Evolutionary conservation across 2,888 invertebrate genomes (phyloP).

Genomic region (Pocota personata): DNA sequence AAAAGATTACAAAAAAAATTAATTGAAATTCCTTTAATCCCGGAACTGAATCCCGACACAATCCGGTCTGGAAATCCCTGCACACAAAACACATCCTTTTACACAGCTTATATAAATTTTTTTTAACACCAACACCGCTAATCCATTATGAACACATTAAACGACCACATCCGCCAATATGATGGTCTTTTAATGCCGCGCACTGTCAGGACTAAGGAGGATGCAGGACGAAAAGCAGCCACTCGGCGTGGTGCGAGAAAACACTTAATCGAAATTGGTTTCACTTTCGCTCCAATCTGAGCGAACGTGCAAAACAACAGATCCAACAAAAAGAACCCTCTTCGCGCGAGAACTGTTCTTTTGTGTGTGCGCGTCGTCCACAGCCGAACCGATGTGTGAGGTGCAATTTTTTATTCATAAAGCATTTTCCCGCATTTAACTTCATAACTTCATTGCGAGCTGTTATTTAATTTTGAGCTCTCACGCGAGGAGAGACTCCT

Average conservation of each 20-base stretch:
- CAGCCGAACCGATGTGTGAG: neutral
- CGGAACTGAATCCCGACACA: neutral
- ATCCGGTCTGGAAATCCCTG: neutral
- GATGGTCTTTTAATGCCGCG: slow-evolving; percentile 32
- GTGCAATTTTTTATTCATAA: slow-evolving; percentile 67
- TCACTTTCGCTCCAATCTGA: slow-evolving; percentile 54
- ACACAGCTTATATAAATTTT: slow-evolving; percentile 10
- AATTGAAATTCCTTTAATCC: slow-evolving; percentile 5
- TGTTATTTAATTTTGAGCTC: slow-evolving; percentile 54
- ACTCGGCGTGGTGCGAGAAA: slow-evolving; percentile 3
- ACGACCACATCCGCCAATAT: slow-evolving; percentile 53
- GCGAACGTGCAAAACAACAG: slow-evolving; percentile 9
- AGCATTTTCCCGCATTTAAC: slow-evolving; percentile 57
- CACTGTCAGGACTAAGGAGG: neutral
- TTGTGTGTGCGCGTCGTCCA: slow-evolving; percentile 29
- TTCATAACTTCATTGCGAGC: slow-evolving; percentile 55
- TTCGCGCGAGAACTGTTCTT: neutral
- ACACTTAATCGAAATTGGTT: slow-evolving; percentile 70
- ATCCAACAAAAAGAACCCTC: slow-evolving; percentile 4
- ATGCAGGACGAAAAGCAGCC: neutral
- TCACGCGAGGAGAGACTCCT: slow-evolving; percentile 54
- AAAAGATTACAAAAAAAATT: neutral
- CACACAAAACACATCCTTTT: slow-evolving; percentile 14
- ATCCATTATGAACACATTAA: slow-evolving; percentile 70
- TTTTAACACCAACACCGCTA: slow-evolving; percentile 56